A percentile compares a stretch with the other conserved stretches of the same genome.
Conservation (phyloP, 2,888 invertebrate genomes). For the Thymelicus acteon region DNA sequence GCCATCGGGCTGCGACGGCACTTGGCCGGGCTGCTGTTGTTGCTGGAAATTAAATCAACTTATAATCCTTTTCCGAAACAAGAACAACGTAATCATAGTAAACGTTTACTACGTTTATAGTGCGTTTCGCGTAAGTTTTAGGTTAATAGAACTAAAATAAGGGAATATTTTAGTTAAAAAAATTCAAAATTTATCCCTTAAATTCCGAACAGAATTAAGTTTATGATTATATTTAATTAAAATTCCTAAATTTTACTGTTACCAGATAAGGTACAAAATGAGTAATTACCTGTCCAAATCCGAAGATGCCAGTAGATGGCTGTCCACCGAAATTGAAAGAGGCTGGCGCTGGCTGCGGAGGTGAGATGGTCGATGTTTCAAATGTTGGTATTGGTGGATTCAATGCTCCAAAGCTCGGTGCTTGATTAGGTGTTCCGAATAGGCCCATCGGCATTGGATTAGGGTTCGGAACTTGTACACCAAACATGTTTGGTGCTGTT, state of each 20-base stretch:
- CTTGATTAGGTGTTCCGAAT: slow-evolving; percentile 56
- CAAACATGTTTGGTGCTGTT: slow-evolving; percentile 57
- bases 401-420: slow-evolving; percentile 58
- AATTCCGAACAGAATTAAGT: too few species aligned
- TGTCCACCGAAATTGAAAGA: slow-evolving; percentile 64
- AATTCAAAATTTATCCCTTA: too few species aligned
- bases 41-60: neutral
- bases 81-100: too few species aligned
- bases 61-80: too few species aligned
- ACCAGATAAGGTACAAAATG: too few species aligned
- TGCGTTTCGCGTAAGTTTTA: too few species aligned
- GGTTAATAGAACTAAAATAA: too few species aligned
- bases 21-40: slow-evolving; percentile 4
- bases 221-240: too few species aligned
- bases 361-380: slow-evolving; percentile 52
- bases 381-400: slow-evolving; percentile 57
- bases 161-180: too few species aligned
- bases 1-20: slow-evolving; percentile 43
- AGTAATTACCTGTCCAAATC: slow-evolving; percentile 66
- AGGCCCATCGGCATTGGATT: slow-evolving; percentile 51
- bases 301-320: slow-evolving; percentile 59
- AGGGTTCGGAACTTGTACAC: slow-evolving; percentile 48
- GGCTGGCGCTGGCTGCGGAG: slow-evolving; percentile 52
- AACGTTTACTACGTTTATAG: too few species aligned
- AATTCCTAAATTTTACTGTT: too few species aligned